Base-by-base conservation (phyloP, 2,797 vertebrate genomes). In the Merluccius polli region DNA sequence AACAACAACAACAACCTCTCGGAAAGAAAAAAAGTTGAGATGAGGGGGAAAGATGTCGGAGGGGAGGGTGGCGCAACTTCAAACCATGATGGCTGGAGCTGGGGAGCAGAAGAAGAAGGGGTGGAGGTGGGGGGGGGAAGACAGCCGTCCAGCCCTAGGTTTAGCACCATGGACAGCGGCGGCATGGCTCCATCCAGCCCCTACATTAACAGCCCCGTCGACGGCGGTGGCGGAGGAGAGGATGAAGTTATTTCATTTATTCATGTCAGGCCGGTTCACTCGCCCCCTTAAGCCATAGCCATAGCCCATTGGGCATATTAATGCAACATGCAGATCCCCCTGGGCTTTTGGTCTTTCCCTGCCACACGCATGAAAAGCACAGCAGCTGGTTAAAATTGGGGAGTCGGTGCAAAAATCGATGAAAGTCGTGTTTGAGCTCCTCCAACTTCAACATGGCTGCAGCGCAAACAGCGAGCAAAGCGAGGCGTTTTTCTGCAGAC, bases 171-270 rank as follows among this genome's bases (percentile, higher is more conserved):
- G 27, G 36, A 73, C 31, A 68, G 15, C 27, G 69, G 32, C n/a
- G 52, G 52, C 52, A 21, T 59, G 52, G 52, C 8, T 24, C n/a
- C 8, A 21, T 59, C 21, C 52, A 59, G 52, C 52, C 52, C 8
- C 52, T 24, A 9, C 52, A 59, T n/a, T 3, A 9, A 24, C 52
- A n/a, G 44, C 44, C 44, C 44, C 18, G 15, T 38, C 21, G 8
- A n/a, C 52, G 21, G 52, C n/a, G 5, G 21, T 15, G 8, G 8
- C 52, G 21, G 52, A n/a, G 5, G 21, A 24, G 7, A 59, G 44
- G n/a, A 59, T 32, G 59, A 83, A 82, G 32, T 73, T 75, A 65
- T 82, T 83, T 73, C 73, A 65, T 82, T 83, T 77, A 71, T 84
- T 82, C 70, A 73, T 73, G 73, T 72, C 21, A 63, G 73, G 32